Evolutionary conservation across 2,113 vertebrate species (phyloP), one percentile per base, ranked within the genome.

Genomic region (Leucosticte australis): DNA sequence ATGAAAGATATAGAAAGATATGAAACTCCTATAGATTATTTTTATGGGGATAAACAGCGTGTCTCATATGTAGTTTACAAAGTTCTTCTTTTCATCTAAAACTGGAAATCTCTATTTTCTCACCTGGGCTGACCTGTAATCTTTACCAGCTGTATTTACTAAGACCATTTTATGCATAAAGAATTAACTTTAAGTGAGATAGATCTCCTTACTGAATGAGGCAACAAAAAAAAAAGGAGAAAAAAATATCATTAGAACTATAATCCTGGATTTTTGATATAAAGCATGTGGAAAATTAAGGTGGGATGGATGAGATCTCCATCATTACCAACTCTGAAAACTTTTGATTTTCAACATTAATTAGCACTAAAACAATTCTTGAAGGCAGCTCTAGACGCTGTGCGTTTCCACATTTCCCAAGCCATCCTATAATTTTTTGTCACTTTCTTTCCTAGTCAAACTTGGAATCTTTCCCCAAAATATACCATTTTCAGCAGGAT

Each of bases 1-100:
- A 26, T 35, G 23, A 59, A 59, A 37, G 7, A 35, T 11, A 24
- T 8, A 37, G 23, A 59, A 26, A 59, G 10, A 59, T 26, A 37
- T 37, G 23, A 52, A 80, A 9, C 6, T 17, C 3, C 37, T 41
- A 21, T 3, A 44, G 4, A 10, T 39, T 26, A 3, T 37, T 28
- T 65, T 20, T 16, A 17, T 23, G 4, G 10, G 20, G 2, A 5
- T 57, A 62, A 64, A 1, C 31, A 80, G 46, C 1, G 27, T 5
- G 9, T 5, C 30, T 44, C 2, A 7, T 39, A n/a, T 0, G 3
- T 10, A 41, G 6, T 44, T 80, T 68, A 8, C 3, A 9, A 13
- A 41, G 12, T 37, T 65, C 21, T 50, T 57, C 0, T 49, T 89
- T 69, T 79, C 19, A 24, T 42, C 5, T 87, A 74, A 49, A 74